These are phyloP conservation scores for Drosophila neocordata DNA, from an alignment of 1,140 invertebrate species.

Conservation along the genomic window DNA sequence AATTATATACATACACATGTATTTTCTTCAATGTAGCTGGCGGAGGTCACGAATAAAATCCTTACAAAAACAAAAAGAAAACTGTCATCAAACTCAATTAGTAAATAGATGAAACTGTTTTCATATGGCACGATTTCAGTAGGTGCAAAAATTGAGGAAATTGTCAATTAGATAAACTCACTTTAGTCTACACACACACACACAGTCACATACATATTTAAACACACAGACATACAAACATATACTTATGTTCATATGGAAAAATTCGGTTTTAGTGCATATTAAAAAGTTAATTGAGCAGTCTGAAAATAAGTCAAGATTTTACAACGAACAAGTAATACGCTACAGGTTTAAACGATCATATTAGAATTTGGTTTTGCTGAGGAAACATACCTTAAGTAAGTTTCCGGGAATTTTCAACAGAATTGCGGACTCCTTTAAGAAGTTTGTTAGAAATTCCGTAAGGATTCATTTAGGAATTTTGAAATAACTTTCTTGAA, in stretches of 20 bases:
- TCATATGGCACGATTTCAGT: background rate
- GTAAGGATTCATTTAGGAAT: too few species aligned
- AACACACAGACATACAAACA: background rate
- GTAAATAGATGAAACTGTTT: constrained; percentile 10
- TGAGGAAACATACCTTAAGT: too few species aligned
- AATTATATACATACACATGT: background rate
- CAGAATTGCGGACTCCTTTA: too few species aligned
- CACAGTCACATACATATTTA: background rate
- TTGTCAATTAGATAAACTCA: constrained; percentile 41
- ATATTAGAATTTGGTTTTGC: too few species aligned
- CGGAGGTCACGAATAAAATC: background rate
- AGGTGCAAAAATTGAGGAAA: constrained; percentile 40
- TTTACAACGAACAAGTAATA: constrained; percentile 12
- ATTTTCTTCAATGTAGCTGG: background rate
- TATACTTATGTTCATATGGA: background rate
- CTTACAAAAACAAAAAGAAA: background rate
- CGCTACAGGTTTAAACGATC: background rate
- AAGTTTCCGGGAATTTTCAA: too few species aligned
- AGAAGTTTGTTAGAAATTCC: too few species aligned
- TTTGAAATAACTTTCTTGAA: too few species aligned
- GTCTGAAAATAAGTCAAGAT: constrained; percentile 18
- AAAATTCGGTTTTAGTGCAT: constrained; percentile 22
- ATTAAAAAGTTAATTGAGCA: constrained; percentile 47
- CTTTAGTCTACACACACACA: constrained; percentile 9
- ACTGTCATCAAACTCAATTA: constrained; percentile 15